Evolutionary conservation across 2,797 vertebrate species (phyloP), one percentile per base, ranked within the genome.

Genomic region (Eptatretus atami): DNA sequence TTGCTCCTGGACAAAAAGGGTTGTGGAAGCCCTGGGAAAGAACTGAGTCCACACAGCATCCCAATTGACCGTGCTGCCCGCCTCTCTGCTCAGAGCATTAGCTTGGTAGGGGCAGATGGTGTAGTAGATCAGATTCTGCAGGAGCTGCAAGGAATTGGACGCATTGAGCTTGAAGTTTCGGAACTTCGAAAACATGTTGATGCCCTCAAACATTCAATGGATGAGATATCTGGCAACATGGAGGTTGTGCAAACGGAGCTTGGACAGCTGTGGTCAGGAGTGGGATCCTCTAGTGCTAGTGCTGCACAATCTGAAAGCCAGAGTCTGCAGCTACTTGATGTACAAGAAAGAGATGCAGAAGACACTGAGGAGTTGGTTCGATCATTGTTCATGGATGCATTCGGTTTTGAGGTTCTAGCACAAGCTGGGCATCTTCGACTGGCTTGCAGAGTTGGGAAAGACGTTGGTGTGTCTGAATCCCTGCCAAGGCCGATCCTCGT

Each of bases 151-250:
- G 78, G 78, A 54, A 78, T 80, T 67, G 80, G 77, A 67, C 73
- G 71, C 53, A 78, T 80, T 64, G 77, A 80, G 67, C 74, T 71
- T 0, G 78, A 80, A 72, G 79, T 80, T 65, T 77, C 78, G 12
- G 78, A 80, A 64, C 73, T 80, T 63, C 74, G 67, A 12, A 75
- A 78, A 66, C 78, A 80, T 66, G 70, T 80, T 65, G 75, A 68
- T 63, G 71, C 76, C 69, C 76, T 80, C 65, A 75, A 69, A 63
- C 78, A 78, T 54, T 80, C 79, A 1, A 78, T 80, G 66, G 79
- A 80, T 60, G 78, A 80, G 68, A 77, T 80, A 12, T 79, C 77
- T 57, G 78, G 70, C 66, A 78, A 77, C 1, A 76, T 80, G n/a
- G 79, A 80, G 68, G 75, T 75, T 0, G 77, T 80, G 11, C 69